Evolutionary conservation across 1,140 invertebrate genomes (phyloP).

Genomic region (Drosophila orena): DNA sequence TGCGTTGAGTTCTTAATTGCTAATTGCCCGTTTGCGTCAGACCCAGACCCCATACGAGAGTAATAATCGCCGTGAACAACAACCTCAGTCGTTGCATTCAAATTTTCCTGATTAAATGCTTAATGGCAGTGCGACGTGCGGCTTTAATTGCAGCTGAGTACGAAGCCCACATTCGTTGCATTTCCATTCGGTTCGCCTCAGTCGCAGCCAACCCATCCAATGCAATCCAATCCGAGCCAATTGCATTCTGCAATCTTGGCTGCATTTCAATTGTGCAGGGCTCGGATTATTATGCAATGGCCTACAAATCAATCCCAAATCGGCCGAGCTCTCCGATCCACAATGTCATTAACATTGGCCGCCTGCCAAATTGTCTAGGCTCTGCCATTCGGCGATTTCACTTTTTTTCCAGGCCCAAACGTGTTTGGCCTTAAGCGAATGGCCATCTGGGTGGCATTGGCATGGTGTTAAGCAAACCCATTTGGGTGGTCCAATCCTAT

Average conservation of each 20-base stretch:
- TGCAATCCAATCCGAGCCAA: conserved; percentile 11
- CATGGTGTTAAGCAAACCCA: neutral
- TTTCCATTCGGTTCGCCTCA: conserved; percentile 2
- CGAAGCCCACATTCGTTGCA: neutral
- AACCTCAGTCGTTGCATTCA: conserved; percentile 67
- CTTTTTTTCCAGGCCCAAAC: conserved; percentile 18
- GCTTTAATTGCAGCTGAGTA: conserved; percentile 65
- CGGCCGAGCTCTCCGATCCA: conserved; percentile 1
- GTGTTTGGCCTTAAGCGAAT: conserved; percentile 50
- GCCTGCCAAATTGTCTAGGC: conserved; percentile 12
- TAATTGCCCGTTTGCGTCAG: conserved; percentile 79
- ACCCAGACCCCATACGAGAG: conserved; percentile 16
- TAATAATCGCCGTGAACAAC: conserved; percentile 8
- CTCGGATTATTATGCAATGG: conserved; percentile 51
- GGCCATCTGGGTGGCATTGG: conserved; percentile 9
- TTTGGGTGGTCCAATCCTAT: neutral
- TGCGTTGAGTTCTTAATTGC: conserved; percentile 68
- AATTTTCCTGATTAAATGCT: conserved; percentile 77
- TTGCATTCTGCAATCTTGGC: conserved; percentile 42
- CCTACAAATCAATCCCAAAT: conserved; percentile 43
- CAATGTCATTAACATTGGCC: conserved; percentile 62
- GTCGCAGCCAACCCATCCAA: neutral
- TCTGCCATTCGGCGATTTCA: conserved; percentile 13
- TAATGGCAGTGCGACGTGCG: conserved; percentile 77
- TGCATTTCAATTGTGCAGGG: conserved; percentile 58